Evolutionary conservation across 2,888 invertebrate genomes (phyloP).

Genomic region (Asteroscopus sphinx): DNA sequence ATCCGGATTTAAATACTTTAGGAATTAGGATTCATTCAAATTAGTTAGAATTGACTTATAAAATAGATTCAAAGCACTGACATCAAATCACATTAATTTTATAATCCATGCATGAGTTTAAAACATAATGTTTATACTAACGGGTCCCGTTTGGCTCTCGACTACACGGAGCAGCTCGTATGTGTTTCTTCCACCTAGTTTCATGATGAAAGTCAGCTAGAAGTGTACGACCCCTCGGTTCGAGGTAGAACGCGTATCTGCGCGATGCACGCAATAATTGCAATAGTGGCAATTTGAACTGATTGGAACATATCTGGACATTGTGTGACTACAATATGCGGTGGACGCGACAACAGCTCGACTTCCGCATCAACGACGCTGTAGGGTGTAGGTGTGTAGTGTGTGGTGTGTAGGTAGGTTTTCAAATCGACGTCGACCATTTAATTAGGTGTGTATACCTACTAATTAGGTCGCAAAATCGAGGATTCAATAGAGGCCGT

Average conservation of each 20-base stretch:
- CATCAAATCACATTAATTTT: too few species aligned
- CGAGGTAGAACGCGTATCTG: slow-evolving; percentile 40
- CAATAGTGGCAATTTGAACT: slow-evolving; percentile 47
- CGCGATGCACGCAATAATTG: slow-evolving; percentile 38
- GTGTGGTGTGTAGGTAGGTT: too few species aligned
- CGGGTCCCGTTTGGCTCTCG: slow-evolving; percentile 7
- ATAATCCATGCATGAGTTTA: neutral
- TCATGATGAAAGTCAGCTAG: slow-evolving; percentile 5
- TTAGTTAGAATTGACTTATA: too few species aligned
- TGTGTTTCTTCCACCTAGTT: slow-evolving; percentile 36
- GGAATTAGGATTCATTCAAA: too few species aligned
- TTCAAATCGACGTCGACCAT: too few species aligned
- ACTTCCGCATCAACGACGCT: slow-evolving; percentile 34
- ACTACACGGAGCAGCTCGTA: slow-evolving; percentile 34
- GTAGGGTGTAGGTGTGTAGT: too few species aligned
- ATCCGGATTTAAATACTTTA: too few species aligned
- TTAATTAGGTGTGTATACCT: too few species aligned
- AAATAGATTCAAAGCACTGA: too few species aligned
- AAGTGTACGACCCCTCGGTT: slow-evolving; percentile 32
- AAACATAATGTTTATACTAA: slow-evolving; percentile 33
- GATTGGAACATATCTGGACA: slow-evolving; percentile 47
- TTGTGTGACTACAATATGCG: slow-evolving; percentile 47
- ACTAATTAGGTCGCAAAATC: too few species aligned
- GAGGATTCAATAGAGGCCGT: too few species aligned
- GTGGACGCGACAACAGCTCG: slow-evolving; percentile 23